These are phyloP conservation scores for Plagiodera versicolora DNA, from an alignment of 2,888 invertebrate genomes.

Conservation along the genomic window DNA sequence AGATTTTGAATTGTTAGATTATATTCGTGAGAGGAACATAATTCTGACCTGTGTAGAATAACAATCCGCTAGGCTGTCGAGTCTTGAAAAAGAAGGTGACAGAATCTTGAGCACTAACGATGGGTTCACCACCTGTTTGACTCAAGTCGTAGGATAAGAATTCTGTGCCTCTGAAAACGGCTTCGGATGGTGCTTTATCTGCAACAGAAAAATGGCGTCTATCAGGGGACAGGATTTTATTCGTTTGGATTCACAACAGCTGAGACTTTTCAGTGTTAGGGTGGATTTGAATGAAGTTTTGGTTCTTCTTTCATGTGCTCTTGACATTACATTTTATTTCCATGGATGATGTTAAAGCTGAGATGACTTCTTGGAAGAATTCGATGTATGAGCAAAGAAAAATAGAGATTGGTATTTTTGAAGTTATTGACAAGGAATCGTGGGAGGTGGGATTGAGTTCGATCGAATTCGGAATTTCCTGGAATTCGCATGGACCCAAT, in stretches of 20 bases:
- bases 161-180: conserved; percentile 89
- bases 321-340: too few relatives aligned
- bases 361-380: too few relatives aligned
- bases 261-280: background rate
- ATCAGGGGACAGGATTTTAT: background rate
- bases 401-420: too few relatives aligned
- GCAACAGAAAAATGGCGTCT: conserved; percentile 47
- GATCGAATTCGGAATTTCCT: background rate
- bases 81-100: conserved; percentile 92
- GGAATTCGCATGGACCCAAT: background rate
- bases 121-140: conserved; percentile 82
- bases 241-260: background rate
- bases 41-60: conserved; percentile 85
- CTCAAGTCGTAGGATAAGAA: conserved; percentile 90
- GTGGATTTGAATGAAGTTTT: background rate
- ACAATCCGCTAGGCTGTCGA: conserved; percentile 83
- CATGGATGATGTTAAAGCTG: too few relatives aligned
- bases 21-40: too few relatives aligned
- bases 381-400: too few relatives aligned
- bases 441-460: too few relatives aligned
- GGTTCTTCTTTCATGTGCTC: too few relatives aligned
- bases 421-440: too few relatives aligned
- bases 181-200: conserved; percentile 93
- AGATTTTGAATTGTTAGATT: background rate
- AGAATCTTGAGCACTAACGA: conserved; percentile 88